These are phyloP conservation scores for Drosophila aff. DNA, from an alignment of 1,140 invertebrate genomes.

Conservation along the genomic window DNA sequence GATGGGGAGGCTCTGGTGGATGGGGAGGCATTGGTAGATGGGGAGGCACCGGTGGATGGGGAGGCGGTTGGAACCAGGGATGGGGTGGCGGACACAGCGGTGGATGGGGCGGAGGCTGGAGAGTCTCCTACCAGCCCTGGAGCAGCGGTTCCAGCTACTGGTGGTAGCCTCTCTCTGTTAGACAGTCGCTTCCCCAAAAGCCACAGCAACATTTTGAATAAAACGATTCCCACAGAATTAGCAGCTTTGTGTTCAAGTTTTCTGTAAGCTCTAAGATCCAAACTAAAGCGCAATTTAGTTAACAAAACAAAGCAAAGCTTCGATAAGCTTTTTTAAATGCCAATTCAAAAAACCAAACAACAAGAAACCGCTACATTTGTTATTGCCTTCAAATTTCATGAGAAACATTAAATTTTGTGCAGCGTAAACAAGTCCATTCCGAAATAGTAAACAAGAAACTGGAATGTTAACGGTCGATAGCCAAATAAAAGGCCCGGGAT, in stretches of 20 bases:
- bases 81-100: conserved; percentile 10
- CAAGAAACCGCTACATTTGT: conserved; percentile 15
- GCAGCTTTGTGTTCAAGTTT: conserved; percentile 24
- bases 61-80: conserved; percentile 16
- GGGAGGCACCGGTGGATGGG: conserved; percentile 16
- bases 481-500: conserved; percentile 39
- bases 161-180: conserved; percentile 27
- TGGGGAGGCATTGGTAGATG: conserved; percentile 8
- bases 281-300: conserved; percentile 18
- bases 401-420: conserved; percentile 6
- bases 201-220: not conserved
- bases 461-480: conserved; percentile 8
- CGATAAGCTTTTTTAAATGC: conserved; percentile 4
- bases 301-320: conserved; percentile 25
- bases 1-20: conserved; percentile 6
- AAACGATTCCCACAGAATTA: conserved; percentile 1
- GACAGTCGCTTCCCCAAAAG: conserved; percentile 12
- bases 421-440: conserved; percentile 11
- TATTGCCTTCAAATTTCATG: conserved; percentile 14
- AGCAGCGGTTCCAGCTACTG: conserved; percentile 40
- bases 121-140: conserved; percentile 32
- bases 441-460: conserved; percentile 23
- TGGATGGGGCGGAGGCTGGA: conserved; percentile 26
- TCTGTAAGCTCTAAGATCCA: not conserved
- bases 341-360: conserved; percentile 3